A percentile compares a stretch with the other conserved stretches of the same genome.
These are phyloP conservation scores for Lissonota sp. DNA, from an alignment of 2,888 invertebrate genomes.

Conservation along the genomic window DNA sequence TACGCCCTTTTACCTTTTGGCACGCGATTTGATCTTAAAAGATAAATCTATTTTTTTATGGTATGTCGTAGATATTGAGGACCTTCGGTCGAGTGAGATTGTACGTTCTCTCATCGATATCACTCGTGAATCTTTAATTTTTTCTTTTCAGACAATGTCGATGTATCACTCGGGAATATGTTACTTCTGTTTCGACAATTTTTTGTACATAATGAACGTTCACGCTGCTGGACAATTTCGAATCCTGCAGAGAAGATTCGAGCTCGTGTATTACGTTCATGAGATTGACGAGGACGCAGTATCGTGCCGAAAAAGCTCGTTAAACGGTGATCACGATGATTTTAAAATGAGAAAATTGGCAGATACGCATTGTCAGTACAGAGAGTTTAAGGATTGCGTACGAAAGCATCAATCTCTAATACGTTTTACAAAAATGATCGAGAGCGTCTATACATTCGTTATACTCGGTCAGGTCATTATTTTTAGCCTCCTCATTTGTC, in stretches of 20 bases:
- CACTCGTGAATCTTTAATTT: slow-evolving; percentile 6
- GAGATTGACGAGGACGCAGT: neutral
- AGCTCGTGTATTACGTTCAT: slow-evolving; percentile 39
- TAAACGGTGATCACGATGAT: slow-evolving; percentile 6
- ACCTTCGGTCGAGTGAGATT: too few species aligned
- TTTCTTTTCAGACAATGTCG: slow-evolving; percentile 41
- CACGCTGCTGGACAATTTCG: slow-evolving; percentile 55
- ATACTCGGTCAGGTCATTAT: slow-evolving; percentile 63
- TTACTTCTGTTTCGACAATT: slow-evolving; percentile 72
- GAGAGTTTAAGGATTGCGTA: slow-evolving; percentile 54
- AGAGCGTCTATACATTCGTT: slow-evolving; percentile 58
- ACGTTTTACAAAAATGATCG: slow-evolving; percentile 53
- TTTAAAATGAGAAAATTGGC: neutral
- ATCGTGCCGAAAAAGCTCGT: slow-evolving; percentile 1
- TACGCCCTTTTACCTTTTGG: too few species aligned
- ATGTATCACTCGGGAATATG: slow-evolving; percentile 55
- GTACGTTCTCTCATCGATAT: neutral
- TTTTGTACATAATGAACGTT: slow-evolving; percentile 66
- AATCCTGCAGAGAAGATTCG: slow-evolving; percentile 66
- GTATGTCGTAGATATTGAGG: too few species aligned
- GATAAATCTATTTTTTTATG: too few species aligned
- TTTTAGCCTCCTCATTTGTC: slow-evolving; percentile 66
- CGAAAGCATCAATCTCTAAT: slow-evolving; percentile 62
- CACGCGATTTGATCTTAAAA: too few species aligned
- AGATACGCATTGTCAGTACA: neutral